phyloP scores from a whole-genome alignment of 2,797 vertebrate species.

The Siniperca obscura region DNA sequence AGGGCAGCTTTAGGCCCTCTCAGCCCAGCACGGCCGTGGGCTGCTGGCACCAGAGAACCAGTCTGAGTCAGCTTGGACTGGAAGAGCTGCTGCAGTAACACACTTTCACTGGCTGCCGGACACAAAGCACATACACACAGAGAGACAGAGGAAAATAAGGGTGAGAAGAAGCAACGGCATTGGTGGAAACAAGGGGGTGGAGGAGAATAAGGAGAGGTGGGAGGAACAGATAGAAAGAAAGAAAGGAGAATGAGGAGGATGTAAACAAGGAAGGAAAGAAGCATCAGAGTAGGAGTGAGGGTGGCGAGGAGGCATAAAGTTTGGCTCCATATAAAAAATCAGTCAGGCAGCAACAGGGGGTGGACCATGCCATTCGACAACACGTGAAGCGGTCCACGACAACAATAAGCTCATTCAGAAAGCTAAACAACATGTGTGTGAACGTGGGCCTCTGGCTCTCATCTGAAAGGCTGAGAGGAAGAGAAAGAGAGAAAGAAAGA shows the following conservation, averaged over 20 bases:
- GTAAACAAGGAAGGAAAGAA: slow-evolving; percentile 53
- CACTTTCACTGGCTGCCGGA: slow-evolving; percentile 92
- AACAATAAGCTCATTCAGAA: slow-evolving; percentile 78
- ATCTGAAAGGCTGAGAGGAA: slow-evolving; percentile 42
- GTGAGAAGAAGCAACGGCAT: slow-evolving; percentile 68
- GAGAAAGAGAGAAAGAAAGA: not conserved
- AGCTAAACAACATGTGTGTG: slow-evolving; percentile 68
- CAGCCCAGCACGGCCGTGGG: slow-evolving; percentile 85
- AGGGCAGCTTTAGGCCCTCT: slow-evolving; percentile 88
- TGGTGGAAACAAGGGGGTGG: slow-evolving; percentile 72
- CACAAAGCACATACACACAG: slow-evolving; percentile 67
- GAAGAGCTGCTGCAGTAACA: slow-evolving; percentile 94
- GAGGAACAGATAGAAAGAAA: slow-evolving; percentile 23
- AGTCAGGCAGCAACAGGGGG: slow-evolving; percentile 58
- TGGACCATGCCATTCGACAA: slow-evolving; percentile 53
- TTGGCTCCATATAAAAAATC: slow-evolving; percentile 68
- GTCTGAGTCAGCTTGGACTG: slow-evolving; percentile 95
- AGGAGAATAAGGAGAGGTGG: slow-evolving; percentile 42
- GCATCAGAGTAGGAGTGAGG: slow-evolving; percentile 44
- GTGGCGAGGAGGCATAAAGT: slow-evolving; percentile 25
- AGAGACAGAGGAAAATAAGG: slow-evolving; percentile 51
- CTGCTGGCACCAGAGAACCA: slow-evolving; percentile 90
- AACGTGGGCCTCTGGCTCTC: slow-evolving; percentile 57
- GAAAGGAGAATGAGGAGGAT: slow-evolving; percentile 43
- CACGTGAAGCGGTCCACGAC: slow-evolving; percentile 60